These are phyloP conservation scores for Nansenia antarctica DNA, from an alignment of 2,113 vertebrate species.

Conservation along the genomic window DNA sequence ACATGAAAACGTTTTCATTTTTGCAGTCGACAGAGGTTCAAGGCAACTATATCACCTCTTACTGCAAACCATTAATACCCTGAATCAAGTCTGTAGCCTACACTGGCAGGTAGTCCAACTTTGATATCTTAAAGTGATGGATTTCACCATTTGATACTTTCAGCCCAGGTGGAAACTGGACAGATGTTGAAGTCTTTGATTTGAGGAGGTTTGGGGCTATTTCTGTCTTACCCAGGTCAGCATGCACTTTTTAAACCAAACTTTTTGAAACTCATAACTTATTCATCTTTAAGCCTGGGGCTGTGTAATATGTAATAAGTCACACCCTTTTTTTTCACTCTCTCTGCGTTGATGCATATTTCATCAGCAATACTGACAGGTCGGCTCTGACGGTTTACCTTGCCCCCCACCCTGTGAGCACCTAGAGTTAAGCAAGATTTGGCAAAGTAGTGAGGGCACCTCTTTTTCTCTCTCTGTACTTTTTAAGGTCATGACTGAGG, in stretches of 20 bases:
- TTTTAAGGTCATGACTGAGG: background rate
- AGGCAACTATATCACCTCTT: background rate
- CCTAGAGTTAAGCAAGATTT: background rate
- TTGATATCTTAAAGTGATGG: background rate
- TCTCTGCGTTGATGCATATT: background rate
- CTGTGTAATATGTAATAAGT: background rate
- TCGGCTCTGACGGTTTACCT: background rate
- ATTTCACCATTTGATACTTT: background rate
- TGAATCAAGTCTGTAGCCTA: background rate
- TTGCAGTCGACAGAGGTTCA: background rate
- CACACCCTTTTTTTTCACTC: background rate
- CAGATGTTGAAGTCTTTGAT: background rate
- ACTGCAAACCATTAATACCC: background rate
- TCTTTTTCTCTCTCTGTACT: background rate
- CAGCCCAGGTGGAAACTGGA: background rate
- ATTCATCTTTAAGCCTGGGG: background rate
- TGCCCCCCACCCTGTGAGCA: background rate
- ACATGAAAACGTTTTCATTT: no score
- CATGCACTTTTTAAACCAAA: background rate
- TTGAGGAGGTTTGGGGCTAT: background rate
- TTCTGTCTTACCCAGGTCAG: background rate
- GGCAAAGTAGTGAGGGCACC: background rate
- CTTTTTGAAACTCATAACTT: background rate
- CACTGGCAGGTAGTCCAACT: background rate
- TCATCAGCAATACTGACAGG: background rate